Evolutionary conservation across 2,888 invertebrate species (phyloP).

Genomic region (Lacanobia wlatinum): DNA sequence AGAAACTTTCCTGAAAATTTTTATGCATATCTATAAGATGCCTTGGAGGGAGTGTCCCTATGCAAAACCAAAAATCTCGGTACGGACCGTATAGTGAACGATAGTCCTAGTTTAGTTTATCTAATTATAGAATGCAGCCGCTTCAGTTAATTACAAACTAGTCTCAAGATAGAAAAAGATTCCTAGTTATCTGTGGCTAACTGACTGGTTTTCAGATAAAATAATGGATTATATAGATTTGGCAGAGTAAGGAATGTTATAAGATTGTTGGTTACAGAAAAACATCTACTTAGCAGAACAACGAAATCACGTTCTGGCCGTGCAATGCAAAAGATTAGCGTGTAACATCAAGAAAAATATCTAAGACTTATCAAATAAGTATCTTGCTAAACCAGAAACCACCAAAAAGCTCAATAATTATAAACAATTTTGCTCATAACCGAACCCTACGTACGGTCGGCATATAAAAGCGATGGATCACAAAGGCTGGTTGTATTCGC

Average conservation of each 20-base stretch:
- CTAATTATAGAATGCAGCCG: not conserved
- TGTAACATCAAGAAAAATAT: not conserved
- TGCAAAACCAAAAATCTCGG: conserved; percentile 1
- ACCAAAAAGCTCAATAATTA: not conserved
- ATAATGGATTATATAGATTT: no score
- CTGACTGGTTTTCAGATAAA: no score
- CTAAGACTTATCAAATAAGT: not conserved
- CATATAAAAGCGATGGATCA: conserved; percentile 49
- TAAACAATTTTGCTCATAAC: conserved; percentile 13
- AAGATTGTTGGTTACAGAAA: no score
- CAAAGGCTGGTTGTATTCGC: conserved; percentile 54
- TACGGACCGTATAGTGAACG: not conserved
- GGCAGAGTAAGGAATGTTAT: no score
- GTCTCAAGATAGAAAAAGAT: not conserved
- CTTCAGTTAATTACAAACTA: not conserved
- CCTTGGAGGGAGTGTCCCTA: not conserved
- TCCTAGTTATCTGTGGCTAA: not conserved
- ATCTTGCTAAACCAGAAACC: not conserved
- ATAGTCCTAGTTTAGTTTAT: conserved; percentile 6
- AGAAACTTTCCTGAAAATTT: no score
- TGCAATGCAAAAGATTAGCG: not conserved
- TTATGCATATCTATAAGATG: not conserved
- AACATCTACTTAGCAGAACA: no score
- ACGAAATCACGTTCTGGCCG: not conserved
- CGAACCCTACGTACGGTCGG: conserved; percentile 18